Evolutionary conservation across 1,140 invertebrate species (phyloP).

Genomic region (Andricus grossulariae): DNA sequence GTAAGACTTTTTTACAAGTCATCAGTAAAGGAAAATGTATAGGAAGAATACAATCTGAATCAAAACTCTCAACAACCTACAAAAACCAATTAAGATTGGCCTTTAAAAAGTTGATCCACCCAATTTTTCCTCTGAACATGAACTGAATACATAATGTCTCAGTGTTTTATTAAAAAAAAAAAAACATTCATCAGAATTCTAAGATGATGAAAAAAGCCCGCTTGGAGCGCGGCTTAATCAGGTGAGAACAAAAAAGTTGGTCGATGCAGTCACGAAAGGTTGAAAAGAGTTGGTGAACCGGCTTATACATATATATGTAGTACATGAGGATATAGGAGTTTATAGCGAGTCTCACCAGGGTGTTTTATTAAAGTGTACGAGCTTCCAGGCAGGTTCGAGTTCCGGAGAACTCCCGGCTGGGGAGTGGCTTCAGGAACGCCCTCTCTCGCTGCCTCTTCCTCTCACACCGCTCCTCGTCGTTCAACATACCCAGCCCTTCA

Average conservation of each 20-base stretch:
- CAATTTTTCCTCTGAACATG: slow-evolving; percentile 11
- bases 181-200: slow-evolving; percentile 11
- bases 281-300: slow-evolving; percentile 36
- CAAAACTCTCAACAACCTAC: neutral
- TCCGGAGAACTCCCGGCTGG: slow-evolving; percentile 54
- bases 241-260: slow-evolving; percentile 23
- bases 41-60: no score
- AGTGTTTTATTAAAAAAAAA: neutral
- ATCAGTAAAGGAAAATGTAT: no score
- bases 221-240: neutral
- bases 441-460: slow-evolving; percentile 54
- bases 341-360: slow-evolving; percentile 10
- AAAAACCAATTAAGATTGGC: neutral
- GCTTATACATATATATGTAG: slow-evolving; percentile 33
- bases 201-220: neutral
- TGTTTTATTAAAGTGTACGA: slow-evolving; percentile 44
- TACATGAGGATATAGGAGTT: neutral
- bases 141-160: slow-evolving; percentile 8
- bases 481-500: slow-evolving; percentile 46
- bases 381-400: slow-evolving; percentile 53
- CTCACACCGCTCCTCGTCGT: slow-evolving; percentile 38
- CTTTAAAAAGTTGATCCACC: neutral
- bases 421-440: slow-evolving; percentile 72
- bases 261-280: slow-evolving; percentile 42
- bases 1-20: no score